Evolutionary conservation across 2,113 vertebrate genomes (phyloP), one percentile per base, ranked within the genome.

Genomic region (Cheirogaleus medius): DNA sequence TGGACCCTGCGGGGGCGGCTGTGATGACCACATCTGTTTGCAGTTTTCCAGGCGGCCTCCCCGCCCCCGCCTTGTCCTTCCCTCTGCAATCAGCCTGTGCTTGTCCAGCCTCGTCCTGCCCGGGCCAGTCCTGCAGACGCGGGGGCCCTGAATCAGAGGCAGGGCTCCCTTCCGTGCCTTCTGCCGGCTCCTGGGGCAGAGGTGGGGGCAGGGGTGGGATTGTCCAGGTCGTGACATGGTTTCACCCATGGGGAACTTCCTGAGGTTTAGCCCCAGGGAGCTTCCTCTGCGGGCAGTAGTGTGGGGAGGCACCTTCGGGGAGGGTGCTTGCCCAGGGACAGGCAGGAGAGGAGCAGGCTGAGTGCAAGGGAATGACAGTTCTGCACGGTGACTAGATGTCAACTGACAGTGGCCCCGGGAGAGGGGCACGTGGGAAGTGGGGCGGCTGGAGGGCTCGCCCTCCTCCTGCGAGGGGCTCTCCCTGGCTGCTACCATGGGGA

Each of bases 51-150:
- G n/a, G 87, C 32, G 2, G 17, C 91, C 63, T 60, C 91, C 64
- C 68, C 54, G 5, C 37, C 84, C 47, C 91, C 80, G 10, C 37
- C 71, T 44, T 0, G 1, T 29, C 73, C 68, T 84, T 49, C 47
- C 34, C 77, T 29, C 86, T 76, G 60, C 49, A 89, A 71, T 80
- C 94, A 80, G 81, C 71, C 94, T 37, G 60, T 81, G 89, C 95
- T 91, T 95, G 97, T 90, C 87, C 25, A 5, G 94, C 86, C 91
- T 23, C 32, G 87, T 87, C 89, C 78, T 94, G 97, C 89, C 97
- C 44, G 17, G 93, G 83, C 98, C 89, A 64, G 96, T 66, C 97
- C 91, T 25, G 52, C 63, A 42, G 91, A 91, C 44, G 0, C 37
- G 0, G 12, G 52, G 49, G 54, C 87, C 7, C 0, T 94, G 95